phyloP scores from a whole-genome alignment of 2,797 vertebrate species.

The Poeciliopsis presidionis region DNA sequence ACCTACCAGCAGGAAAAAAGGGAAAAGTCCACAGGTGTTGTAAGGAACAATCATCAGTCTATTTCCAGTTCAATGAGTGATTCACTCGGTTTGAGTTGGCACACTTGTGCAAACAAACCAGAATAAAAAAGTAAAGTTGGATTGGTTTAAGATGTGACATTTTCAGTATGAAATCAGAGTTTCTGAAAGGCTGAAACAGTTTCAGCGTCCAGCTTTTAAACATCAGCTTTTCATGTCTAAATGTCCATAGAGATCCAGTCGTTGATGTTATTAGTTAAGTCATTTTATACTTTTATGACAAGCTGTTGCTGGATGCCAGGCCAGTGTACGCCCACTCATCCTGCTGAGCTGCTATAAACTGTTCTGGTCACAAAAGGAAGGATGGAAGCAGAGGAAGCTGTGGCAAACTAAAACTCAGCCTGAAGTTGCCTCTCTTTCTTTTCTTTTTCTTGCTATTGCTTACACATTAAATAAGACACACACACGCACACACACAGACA shows the following conservation, averaged over 20 bases:
- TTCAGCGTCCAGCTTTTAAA: not conserved
- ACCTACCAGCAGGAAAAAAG: not conserved
- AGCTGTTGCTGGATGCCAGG: not conserved
- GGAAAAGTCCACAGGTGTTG: not conserved
- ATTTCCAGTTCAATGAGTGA: not conserved
- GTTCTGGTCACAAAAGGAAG: conserved; percentile 16
- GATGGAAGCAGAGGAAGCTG: conserved; percentile 15
- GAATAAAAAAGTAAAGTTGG: not conserved
- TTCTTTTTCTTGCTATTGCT: conserved; percentile 43
- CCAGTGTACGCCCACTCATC: not conserved
- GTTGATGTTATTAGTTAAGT: not conserved
- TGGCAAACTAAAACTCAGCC: conserved; percentile 51
- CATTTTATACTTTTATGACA: not conserved
- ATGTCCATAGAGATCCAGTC: not conserved
- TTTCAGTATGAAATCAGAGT: not conserved
- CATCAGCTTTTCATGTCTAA: not conserved
- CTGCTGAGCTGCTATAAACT: not conserved
- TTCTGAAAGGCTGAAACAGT: not conserved
- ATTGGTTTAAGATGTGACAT: not conserved
- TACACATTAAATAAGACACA: conserved; percentile 10
- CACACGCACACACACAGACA: not conserved
- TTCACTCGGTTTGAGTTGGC: not conserved
- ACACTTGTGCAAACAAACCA: conserved; percentile 3
- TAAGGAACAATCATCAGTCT: not conserved
- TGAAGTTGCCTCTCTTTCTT: conserved; percentile 45